Conservation (phyloP, 2,888 invertebrate genomes). For the Acleris emargana region DNA sequence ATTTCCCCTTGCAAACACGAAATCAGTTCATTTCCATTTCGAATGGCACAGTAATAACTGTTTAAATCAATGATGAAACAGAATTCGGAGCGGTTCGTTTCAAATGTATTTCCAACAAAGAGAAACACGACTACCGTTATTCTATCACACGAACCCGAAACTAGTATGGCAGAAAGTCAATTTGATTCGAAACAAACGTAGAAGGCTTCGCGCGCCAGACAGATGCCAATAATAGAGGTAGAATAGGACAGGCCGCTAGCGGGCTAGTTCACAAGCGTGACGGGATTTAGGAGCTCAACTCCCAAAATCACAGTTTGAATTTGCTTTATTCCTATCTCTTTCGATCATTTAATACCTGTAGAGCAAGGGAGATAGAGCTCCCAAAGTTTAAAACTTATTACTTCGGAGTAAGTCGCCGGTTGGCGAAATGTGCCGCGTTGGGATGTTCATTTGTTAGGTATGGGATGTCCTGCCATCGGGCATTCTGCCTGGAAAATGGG, state of each 20-base stretch:
- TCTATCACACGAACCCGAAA: slow-evolving; percentile 22
- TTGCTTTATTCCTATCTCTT: no score
- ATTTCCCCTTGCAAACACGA: slow-evolving; percentile 15
- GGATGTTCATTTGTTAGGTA: slow-evolving; percentile 18
- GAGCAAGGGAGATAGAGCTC: no score
- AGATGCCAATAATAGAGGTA: slow-evolving; percentile 34
- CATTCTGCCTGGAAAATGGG: no score
- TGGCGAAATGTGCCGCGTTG: slow-evolving; percentile 15
- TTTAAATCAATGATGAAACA: slow-evolving; percentile 3
- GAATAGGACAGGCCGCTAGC: slow-evolving; percentile 18
- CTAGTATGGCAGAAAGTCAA: slow-evolving; percentile 30
- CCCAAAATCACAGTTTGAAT: no score
- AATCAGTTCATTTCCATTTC: slow-evolving; percentile 2
- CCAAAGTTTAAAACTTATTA: no score
- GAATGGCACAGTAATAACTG: neutral
- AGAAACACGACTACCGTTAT: slow-evolving; percentile 20
- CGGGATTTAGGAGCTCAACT: slow-evolving; percentile 1
- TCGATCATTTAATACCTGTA: no score
- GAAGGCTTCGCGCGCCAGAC: slow-evolving; percentile 22
- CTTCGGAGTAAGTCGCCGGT: neutral
- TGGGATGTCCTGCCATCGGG: neutral
- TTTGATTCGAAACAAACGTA: slow-evolving; percentile 32
- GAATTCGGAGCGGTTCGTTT: slow-evolving; percentile 9
- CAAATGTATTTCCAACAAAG: slow-evolving; percentile 15
- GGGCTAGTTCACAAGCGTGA: slow-evolving; percentile 15